Evolutionary conservation across 2,797 vertebrate species (phyloP).

Genomic region (Pangasius larnaudii): DNA sequence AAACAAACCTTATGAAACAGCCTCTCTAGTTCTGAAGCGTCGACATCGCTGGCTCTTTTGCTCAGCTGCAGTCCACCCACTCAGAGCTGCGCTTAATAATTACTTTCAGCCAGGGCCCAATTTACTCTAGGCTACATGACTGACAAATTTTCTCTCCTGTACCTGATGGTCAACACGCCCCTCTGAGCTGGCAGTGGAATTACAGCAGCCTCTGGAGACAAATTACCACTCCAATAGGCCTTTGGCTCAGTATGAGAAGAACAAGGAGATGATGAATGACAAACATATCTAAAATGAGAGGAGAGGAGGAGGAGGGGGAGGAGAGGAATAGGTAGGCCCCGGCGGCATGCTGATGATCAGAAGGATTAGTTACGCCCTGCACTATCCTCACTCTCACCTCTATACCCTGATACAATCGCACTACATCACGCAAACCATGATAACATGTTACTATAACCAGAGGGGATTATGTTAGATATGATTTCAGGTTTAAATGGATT

Average conservation of each 20-base stretch:
- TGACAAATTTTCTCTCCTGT: conserved; percentile 75
- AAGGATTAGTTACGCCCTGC: conserved; percentile 62
- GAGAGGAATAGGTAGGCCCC: conserved; percentile 56
- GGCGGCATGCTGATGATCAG: conserved; percentile 70
- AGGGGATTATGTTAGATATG: conserved; percentile 30
- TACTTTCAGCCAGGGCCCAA: conserved; percentile 72
- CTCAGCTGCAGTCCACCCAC: conserved; percentile 68
- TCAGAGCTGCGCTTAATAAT: conserved; percentile 73
- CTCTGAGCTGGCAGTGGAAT: conserved; percentile 74
- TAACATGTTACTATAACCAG: conserved; percentile 27
- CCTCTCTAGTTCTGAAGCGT: conserved; percentile 21
- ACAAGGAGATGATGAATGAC: conserved; percentile 69
- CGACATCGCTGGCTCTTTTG: conserved; percentile 29
- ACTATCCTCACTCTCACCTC: conserved; percentile 25
- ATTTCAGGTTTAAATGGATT: conserved; percentile 33
- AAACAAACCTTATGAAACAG: conserved; percentile 19
- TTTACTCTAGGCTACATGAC: conserved; percentile 74
- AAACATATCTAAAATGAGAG: conserved; percentile 52
- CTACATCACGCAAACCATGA: conserved; percentile 29
- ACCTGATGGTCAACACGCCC: conserved; percentile 73
- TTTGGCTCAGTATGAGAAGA: conserved; percentile 69
- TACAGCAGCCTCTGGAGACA: conserved; percentile 75
- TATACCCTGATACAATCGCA: conserved; percentile 32
- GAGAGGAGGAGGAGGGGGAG: conserved; percentile 20
- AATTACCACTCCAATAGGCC: conserved; percentile 77